phyloP scores from a whole-genome alignment of 2,888 invertebrate genomes.

The Mythimna impura region DNA sequence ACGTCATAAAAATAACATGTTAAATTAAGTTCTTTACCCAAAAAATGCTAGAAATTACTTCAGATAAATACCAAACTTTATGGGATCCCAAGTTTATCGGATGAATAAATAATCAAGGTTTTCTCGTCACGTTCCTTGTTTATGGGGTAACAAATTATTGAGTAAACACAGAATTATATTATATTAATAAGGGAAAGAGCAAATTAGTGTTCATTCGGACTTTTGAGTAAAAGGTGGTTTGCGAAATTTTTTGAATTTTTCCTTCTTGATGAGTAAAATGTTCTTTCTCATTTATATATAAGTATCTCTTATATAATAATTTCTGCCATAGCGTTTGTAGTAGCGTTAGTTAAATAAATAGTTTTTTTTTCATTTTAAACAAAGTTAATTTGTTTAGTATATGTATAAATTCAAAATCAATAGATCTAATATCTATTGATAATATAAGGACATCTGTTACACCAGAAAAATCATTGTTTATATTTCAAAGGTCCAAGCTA shows the following conservation, averaged over 20 bases:
- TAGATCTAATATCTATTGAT: too few relatives aligned
- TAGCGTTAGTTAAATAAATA: too few relatives aligned
- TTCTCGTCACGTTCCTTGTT: conserved; percentile 55
- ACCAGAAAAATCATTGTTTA: too few relatives aligned
- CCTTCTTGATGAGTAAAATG: background rate
- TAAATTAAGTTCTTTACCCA: conserved; percentile 17
- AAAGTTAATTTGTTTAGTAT: too few relatives aligned
- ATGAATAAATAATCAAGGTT: conserved; percentile 51
- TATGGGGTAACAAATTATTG: conserved; percentile 55
- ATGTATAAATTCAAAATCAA: too few relatives aligned
- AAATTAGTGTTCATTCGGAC: conserved; percentile 22
- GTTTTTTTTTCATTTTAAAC: too few relatives aligned
- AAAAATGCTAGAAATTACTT: conserved; percentile 16
- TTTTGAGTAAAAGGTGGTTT: conserved; percentile 10
- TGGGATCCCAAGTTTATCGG: conserved; percentile 35
- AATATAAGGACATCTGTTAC: too few relatives aligned
- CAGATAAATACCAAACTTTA: conserved; percentile 28
- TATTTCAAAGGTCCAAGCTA: too few relatives aligned
- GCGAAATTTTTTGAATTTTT: background rate
- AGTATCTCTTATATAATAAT: too few relatives aligned
- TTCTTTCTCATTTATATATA: too few relatives aligned
- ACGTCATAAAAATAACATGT: conserved; percentile 6
- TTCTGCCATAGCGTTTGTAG: too few relatives aligned
- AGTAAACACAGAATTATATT: conserved; percentile 57
- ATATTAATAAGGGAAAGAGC: conserved; percentile 23